Conservation (phyloP, 2,888 invertebrate species). For the Diaprepes abbreviatus region DNA sequence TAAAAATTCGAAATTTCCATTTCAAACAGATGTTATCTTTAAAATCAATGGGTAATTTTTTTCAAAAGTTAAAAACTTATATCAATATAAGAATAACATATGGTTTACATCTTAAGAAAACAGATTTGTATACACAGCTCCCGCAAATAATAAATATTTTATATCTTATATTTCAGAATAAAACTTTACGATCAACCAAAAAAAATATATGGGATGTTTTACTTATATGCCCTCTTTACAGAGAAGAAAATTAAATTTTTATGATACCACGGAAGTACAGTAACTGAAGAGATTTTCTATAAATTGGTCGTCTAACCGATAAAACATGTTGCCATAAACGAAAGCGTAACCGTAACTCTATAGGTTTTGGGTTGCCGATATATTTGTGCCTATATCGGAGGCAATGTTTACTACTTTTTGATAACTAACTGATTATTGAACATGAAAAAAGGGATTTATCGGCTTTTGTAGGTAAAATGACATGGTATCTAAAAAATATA, state of each 20-base stretch:
- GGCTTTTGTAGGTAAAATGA: too few relatives aligned
- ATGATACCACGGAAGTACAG: neutral
- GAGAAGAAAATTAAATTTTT: constrained; percentile 10
- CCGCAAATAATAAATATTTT: neutral
- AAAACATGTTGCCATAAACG: neutral
- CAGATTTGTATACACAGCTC: neutral
- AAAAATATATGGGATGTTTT: neutral
- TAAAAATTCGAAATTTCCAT: too few relatives aligned
- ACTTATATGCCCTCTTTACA: neutral
- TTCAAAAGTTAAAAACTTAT: too few relatives aligned
- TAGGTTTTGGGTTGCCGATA: neutral
- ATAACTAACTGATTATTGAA: too few relatives aligned
- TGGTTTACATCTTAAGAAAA: too few relatives aligned
- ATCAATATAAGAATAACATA: too few relatives aligned
- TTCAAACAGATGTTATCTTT: too few relatives aligned
- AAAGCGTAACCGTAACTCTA: neutral
- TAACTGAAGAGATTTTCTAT: neutral
- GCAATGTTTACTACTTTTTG: neutral
- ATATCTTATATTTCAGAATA: neutral
- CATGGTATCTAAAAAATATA: too few relatives aligned
- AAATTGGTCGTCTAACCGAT: neutral
- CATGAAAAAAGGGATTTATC: too few relatives aligned
- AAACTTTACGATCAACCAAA: neutral
- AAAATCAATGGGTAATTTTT: too few relatives aligned
- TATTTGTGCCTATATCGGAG: too few relatives aligned